These are phyloP conservation scores for Henricia sp. DNA, from an alignment of 53 echinoderm and acorn worm genomes.

Conservation along the genomic window DNA sequence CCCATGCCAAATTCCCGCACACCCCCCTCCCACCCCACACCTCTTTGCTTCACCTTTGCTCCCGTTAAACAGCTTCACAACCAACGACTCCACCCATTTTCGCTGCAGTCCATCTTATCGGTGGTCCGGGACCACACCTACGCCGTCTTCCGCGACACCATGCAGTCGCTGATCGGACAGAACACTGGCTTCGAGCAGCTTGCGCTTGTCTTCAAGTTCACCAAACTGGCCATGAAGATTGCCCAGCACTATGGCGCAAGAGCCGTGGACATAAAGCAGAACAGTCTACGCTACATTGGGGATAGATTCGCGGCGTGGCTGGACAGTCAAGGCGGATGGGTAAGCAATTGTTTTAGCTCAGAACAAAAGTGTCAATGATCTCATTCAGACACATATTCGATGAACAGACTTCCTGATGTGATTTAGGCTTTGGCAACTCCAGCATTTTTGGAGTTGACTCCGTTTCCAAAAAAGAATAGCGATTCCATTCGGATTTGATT, in stretches of 20 bases:
- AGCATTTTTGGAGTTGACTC: no score
- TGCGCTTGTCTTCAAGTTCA: conserved; percentile 95
- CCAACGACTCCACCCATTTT: conserved; percentile 60
- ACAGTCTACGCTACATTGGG: conserved; percentile 89
- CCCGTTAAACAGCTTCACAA: conserved; percentile 44
- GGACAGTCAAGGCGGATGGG: conserved; percentile 99
- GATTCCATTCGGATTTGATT: no score
- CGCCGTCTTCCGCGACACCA: conserved; percentile 79
- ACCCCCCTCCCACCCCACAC: background rate
- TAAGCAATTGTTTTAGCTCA: no score
- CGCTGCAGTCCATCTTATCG: conserved; percentile 66
- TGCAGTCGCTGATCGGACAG: conserved; percentile 86
- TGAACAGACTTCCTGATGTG: no score
- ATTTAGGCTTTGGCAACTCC: no score
- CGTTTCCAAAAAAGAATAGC: no score
- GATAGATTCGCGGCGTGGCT: conserved; percentile 93
- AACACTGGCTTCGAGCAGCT: conserved; percentile 88
- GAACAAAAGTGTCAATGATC: no score
- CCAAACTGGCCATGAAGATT: conserved; percentile 90
- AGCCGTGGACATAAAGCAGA: conserved; percentile 88
- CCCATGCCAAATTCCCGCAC: background rate
- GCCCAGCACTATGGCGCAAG: conserved; percentile 78
- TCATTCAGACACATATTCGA: no score
- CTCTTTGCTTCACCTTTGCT: background rate
- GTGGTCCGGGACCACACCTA: conserved; percentile 87